Evolutionary conservation across 2,888 invertebrate species (phyloP).

Genomic region (Clunio marinus): DNA sequence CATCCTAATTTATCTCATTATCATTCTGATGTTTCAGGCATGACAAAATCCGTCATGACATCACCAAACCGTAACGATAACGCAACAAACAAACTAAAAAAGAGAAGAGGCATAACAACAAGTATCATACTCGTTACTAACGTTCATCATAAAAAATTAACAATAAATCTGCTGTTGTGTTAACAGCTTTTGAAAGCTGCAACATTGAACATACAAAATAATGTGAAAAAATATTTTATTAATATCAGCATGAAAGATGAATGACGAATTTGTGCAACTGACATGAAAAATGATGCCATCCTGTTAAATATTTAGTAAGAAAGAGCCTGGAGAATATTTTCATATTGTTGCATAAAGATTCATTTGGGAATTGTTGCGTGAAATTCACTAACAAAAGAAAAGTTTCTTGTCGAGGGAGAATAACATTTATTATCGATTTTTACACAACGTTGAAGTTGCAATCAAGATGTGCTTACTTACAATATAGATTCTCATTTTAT

Average conservation of each 20-base stretch:
- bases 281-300: conserved; percentile 38
- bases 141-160: conserved; percentile 29
- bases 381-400: background rate
- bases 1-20: too few species aligned
- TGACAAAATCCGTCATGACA: background rate
- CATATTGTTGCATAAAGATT: conserved; percentile 4
- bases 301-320: too few species aligned
- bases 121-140: background rate
- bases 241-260: conserved; percentile 34
- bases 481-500: conserved; percentile 4
- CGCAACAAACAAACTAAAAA: background rate
- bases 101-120: too few species aligned
- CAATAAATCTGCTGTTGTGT: conserved; percentile 30
- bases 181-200: background rate
- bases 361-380: conserved; percentile 12
- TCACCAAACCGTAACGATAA: too few species aligned
- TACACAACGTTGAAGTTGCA: background rate
- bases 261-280: conserved; percentile 38
- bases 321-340: background rate
- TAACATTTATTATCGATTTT: conserved; percentile 1
- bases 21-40: too few species aligned
- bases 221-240: conserved; percentile 35
- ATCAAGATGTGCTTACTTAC: conserved; percentile 1
- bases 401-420: background rate
- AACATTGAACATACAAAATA: conserved; percentile 16